Evolutionary conservation across 2,797 vertebrate species (phyloP).

Genomic region (Choloepus didactylus): DNA sequence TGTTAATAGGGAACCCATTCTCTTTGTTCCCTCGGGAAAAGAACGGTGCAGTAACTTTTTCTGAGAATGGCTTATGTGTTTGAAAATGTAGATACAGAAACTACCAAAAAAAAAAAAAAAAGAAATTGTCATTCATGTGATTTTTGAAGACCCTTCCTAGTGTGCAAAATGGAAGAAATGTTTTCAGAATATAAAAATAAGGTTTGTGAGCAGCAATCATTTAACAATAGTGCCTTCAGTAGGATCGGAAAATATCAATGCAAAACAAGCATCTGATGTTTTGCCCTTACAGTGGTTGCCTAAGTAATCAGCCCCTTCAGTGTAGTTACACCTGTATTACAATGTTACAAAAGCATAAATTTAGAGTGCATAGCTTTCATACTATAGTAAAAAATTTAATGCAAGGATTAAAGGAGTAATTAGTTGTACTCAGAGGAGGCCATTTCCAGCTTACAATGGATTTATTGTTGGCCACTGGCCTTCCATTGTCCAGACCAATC

Average conservation of each 20-base stretch:
- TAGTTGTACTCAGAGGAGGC: constrained; percentile 83
- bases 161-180: constrained; percentile 45
- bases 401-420: constrained; percentile 82
- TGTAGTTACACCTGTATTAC: background rate
- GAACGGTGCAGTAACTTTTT: constrained; percentile 60
- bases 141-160: constrained; percentile 52
- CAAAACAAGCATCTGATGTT: constrained; percentile 33
- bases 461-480: constrained; percentile 83
- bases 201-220: constrained; percentile 39
- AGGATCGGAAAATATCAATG: background rate
- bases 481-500: constrained; percentile 84
- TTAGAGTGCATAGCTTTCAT: constrained; percentile 49
- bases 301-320: background rate
- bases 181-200: constrained; percentile 55
- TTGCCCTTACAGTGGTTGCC: constrained; percentile 45
- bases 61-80: constrained; percentile 51
- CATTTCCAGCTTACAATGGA: constrained; percentile 80
- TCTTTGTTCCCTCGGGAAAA: constrained; percentile 72
- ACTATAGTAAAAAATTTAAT: constrained; percentile 76
- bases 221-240: constrained; percentile 46
- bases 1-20: constrained; percentile 48
- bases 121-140: constrained; percentile 62
- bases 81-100: constrained; percentile 49
- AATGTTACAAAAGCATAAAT: constrained; percentile 3
- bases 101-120: constrained; percentile 10